phyloP scores from a whole-genome alignment of 2,113 vertebrate species.

The Ophiodon elongatus region DNA sequence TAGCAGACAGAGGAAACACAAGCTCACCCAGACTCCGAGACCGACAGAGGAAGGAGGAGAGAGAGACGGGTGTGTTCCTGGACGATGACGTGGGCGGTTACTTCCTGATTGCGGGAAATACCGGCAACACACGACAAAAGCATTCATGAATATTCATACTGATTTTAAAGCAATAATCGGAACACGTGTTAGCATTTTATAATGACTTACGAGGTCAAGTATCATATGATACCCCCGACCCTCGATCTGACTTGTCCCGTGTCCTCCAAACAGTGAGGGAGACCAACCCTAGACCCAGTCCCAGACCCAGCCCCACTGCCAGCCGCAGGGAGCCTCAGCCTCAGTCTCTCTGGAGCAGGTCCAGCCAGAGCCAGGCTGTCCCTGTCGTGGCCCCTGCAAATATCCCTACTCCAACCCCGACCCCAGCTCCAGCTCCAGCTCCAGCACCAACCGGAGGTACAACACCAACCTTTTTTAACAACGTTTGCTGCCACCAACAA shows the following conservation, averaged over 20 bases:
- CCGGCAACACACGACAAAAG: background rate
- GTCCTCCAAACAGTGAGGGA: constrained; percentile 53
- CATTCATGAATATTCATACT: no score
- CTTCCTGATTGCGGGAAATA: background rate
- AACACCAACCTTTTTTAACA: background rate
- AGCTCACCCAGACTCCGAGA: constrained; percentile 69
- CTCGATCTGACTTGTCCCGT: background rate
- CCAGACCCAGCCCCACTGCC: constrained; percentile 48
- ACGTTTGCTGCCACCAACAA: background rate
- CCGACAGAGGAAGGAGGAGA: constrained; percentile 60
- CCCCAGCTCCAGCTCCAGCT: background rate
- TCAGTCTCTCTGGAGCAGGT: constrained; percentile 68
- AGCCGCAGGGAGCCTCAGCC: constrained; percentile 63
- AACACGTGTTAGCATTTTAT: background rate
- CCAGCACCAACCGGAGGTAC: constrained; percentile 60
- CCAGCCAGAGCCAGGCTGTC: constrained; percentile 59
- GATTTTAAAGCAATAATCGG: background rate
- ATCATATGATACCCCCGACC: background rate
- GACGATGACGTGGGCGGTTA: background rate
- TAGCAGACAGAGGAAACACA: constrained; percentile 60
- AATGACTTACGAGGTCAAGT: background rate
- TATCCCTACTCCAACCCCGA: background rate
- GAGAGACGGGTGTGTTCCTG: constrained; percentile 62
- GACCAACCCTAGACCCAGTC: constrained; percentile 5
- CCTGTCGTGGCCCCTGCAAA: constrained; percentile 1